Conservation (phyloP, 2,113 vertebrate species). For the Malurus melanocephalus region DNA sequence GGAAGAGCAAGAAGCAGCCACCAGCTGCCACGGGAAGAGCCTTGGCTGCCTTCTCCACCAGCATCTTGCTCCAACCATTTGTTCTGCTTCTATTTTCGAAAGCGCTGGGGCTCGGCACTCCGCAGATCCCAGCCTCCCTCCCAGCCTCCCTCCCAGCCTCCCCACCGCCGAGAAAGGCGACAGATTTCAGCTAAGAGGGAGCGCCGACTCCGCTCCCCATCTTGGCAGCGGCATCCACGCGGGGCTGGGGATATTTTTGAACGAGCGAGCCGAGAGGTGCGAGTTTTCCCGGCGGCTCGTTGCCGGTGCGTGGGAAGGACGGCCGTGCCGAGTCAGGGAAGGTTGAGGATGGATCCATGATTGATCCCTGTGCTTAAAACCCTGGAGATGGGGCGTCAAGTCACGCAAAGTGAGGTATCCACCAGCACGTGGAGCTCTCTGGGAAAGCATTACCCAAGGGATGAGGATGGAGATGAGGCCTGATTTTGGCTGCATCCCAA, state of each 20-base stretch:
- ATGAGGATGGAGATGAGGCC: not conserved
- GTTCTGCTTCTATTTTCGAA: slow-evolving; percentile 54
- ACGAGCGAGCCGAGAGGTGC: not conserved
- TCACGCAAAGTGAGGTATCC: fast-evolving
- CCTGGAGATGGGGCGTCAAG: fast-evolving
- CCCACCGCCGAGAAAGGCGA: not conserved
- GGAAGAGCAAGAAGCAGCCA: slow-evolving; percentile 19
- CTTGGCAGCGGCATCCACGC: not conserved
- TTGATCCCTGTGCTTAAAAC: not conserved
- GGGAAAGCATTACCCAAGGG: not conserved
- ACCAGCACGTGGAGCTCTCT: fast-evolving
- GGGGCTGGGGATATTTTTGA: slow-evolving; percentile 27
- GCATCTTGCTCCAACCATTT: slow-evolving; percentile 48
- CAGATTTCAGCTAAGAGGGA: slow-evolving; percentile 27
- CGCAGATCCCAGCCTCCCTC: not conserved
- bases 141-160: slow-evolving; percentile 8
- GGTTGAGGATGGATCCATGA: not conserved
- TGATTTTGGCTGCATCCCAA: not conserved
- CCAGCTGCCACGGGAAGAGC: slow-evolving; percentile 31
- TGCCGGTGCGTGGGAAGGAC: not conserved
- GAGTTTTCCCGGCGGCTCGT: not conserved
- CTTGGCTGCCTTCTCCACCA: slow-evolving; percentile 12
- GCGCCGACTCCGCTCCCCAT: not conserved
- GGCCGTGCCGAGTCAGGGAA: not conserved
- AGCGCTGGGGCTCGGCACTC: not conserved